These are phyloP conservation scores for Wiebesia pumilae DNA, from an alignment of 1,140 invertebrate genomes.

Conservation along the genomic window DNA sequence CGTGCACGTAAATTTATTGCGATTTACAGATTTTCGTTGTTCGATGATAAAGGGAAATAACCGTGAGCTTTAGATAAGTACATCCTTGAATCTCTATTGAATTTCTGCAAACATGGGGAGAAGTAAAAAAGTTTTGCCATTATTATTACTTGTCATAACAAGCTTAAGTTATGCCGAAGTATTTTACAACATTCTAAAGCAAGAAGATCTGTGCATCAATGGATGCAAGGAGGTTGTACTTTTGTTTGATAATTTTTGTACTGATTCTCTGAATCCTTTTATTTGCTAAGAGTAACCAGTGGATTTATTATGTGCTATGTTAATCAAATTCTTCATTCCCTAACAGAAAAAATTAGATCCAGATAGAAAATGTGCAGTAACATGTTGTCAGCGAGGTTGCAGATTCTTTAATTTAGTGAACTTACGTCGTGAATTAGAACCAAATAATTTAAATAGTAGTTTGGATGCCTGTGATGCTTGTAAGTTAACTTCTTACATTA, in stretches of 20 bases:
- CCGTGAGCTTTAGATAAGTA: not conserved
- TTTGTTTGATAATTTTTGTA: conserved; percentile 56
- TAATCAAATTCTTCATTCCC: conserved; percentile 38
- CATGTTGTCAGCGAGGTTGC: conserved; percentile 71
- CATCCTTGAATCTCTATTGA: not conserved
- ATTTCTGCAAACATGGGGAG: conserved; percentile 15
- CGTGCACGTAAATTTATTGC: not conserved
- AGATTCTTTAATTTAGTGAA: conserved; percentile 72
- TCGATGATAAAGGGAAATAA: not conserved
- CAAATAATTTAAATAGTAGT: conserved; percentile 64
- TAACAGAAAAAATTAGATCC: conserved; percentile 55
- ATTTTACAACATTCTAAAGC: conserved; percentile 59
- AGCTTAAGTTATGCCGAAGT: conserved; percentile 55
- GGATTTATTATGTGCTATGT: not conserved
- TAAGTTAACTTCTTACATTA: conserved; percentile 53
- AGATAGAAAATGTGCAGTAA: conserved; percentile 62
- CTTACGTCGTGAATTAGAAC: conserved; percentile 57
- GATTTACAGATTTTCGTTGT: not conserved
- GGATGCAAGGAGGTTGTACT: conserved; percentile 64
- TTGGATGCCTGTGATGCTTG: conserved; percentile 68
- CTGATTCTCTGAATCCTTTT: conserved; percentile 2
- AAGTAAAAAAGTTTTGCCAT: conserved; percentile 32
- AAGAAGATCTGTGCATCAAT: conserved; percentile 64
- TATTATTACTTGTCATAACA: not conserved
- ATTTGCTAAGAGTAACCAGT: conserved; percentile 19